Evolutionary conservation across 2,113 vertebrate genomes (phyloP).

Genomic region (Anarhynchus alexandrinus): DNA sequence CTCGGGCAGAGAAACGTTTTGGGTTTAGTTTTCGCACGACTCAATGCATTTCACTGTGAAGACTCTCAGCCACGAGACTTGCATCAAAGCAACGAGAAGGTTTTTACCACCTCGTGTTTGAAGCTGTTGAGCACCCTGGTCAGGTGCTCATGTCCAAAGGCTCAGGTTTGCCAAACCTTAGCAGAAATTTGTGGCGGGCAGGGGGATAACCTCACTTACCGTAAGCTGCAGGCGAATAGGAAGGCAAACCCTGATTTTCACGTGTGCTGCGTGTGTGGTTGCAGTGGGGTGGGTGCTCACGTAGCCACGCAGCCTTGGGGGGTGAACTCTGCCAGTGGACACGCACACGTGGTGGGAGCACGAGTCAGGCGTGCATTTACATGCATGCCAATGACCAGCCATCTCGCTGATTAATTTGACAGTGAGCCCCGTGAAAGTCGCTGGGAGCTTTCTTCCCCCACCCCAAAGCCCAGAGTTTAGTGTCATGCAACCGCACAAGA

Average conservation of each 20-base stretch:
- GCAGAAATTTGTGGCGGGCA: not conserved
- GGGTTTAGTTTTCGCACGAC: not conserved
- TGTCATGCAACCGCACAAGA: not conserved
- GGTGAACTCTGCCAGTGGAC: not conserved
- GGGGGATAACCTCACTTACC: not conserved
- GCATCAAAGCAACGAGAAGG: not conserved
- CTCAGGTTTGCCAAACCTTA: not conserved
- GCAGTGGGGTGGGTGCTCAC: not conserved
- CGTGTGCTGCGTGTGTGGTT: not conserved
- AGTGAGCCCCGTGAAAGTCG: fast-evolving
- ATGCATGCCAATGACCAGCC: not conserved
- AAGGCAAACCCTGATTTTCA: not conserved
- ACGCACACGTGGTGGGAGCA: not conserved
- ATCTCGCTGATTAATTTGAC: not conserved
- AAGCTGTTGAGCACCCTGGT: not conserved
- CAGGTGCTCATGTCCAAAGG: not conserved
- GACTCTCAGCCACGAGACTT: not conserved
- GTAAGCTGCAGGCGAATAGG: not conserved
- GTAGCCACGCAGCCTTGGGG: not conserved
- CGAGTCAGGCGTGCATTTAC: not conserved
- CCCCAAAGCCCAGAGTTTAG: not conserved
- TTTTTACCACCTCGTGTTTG: not conserved
- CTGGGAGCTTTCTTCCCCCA: not conserved
- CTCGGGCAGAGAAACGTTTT: not conserved
- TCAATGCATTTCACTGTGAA: not conserved